Base-by-base conservation (phyloP, 1,140 invertebrate species). In the Steinernema feltiae region DNA sequence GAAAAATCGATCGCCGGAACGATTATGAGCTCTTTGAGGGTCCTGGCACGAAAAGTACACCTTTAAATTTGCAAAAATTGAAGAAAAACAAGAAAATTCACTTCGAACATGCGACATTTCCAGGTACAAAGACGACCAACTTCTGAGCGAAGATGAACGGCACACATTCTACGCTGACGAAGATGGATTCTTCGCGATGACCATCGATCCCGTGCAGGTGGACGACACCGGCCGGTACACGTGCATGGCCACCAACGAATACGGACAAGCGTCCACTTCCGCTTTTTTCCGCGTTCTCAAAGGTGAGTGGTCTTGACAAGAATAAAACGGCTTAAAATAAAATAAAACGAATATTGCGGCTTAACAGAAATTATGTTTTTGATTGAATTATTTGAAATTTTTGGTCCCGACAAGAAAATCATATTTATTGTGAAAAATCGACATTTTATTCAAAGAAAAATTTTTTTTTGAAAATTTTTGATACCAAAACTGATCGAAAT, bases 171-270 rank as follows among this genome's bases (percentile, higher is more conserved):
- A 94, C 32, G 69, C 90, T 89, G 48, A 93, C 91, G 92, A 92
- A 18, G 90, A 90, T 32, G 94, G 94, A 46, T 94, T 92, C 83
- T 97, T 94, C 88, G 94, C 97, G 86, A 83, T 99, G 35, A 91
- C 97, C 1, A 95, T 98, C 77, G 90, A 91, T 0, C 91, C 94
- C 78, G 93, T 97, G 18, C 83, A 85, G 69, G 78, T 90, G n/a
- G 85, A 89, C 18, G 96, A 98, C 88, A 93, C 92, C 41, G 97
- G 95, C 1, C 89, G 90, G 30, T 99, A 98, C 88, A 91, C 91
- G 69, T 96, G 94, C 84, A 90, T 91, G 1, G 94, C 94, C 12
- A 85, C 85, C n/a, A 86, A 85, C 48, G 84, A 86, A 70, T 85
- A 85, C 72, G 84, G 84, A 15, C 84, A 82, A 48, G 84, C 84